Conservation (phyloP, 2,888 invertebrate species). For the Fabriciana adippe region DNA sequence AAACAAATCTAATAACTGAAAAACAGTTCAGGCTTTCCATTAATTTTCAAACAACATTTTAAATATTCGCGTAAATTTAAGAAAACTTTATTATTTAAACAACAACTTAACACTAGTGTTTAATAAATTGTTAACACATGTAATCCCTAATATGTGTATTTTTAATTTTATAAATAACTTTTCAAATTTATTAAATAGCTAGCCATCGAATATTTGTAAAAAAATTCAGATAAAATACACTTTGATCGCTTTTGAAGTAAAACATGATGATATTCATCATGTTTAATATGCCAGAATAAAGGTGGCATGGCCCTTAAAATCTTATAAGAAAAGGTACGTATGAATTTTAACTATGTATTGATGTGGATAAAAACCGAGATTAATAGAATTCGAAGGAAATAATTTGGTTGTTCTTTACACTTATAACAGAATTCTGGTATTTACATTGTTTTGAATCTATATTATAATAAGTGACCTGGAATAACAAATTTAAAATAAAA, state of each 20-base stretch:
- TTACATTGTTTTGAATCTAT: neutral
- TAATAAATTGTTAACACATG: no score
- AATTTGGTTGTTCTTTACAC: neutral
- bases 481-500: no score
- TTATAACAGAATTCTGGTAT: neutral
- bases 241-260: conserved; percentile 22
- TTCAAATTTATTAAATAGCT: neutral
- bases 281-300: conserved; percentile 16
- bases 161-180: no score
- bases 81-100: no score
- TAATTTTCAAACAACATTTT: no score
- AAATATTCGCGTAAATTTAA: no score
- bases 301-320: conserved; percentile 10
- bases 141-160: no score
- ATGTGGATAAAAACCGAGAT: neutral
- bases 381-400: neutral
- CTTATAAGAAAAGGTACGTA: conserved; percentile 9
- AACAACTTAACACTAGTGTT: no score
- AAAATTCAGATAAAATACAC: neutral
- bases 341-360: conserved; percentile 13
- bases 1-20: no score
- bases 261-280: conserved; percentile 11
- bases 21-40: no score
- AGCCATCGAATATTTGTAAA: neutral
- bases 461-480: no score